phyloP scores from a whole-genome alignment of 2,113 vertebrate genomes.

The Rissa tridactyla region DNA sequence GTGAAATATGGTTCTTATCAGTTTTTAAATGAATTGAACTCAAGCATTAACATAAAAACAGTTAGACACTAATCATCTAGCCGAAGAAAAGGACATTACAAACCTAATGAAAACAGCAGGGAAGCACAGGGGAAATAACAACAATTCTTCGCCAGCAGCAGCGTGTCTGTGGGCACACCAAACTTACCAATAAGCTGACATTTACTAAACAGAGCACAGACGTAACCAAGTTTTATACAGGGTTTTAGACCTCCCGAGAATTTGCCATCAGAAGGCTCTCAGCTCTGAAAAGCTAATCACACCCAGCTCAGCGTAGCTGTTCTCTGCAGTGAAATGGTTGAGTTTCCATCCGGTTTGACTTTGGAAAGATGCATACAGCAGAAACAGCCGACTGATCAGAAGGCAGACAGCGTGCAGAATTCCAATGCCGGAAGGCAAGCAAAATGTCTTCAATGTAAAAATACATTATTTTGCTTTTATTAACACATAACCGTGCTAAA shows the following conservation, averaged over 20 bases:
- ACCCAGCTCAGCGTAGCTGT: neutral
- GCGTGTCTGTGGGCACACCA: neutral
- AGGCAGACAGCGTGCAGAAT: neutral
- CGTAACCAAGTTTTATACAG: neutral
- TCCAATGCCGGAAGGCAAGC: neutral
- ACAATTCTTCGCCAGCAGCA: neutral
- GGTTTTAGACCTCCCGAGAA: neutral
- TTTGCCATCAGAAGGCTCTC: neutral
- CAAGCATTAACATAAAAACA: constrained; percentile 54
- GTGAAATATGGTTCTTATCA: constrained; percentile 36
- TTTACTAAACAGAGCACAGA: neutral
- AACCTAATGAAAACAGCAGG: constrained; percentile 52
- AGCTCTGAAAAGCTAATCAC: neutral
- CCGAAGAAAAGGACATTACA: constrained; percentile 39
- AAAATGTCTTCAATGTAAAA: neutral
- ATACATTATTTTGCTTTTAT: neutral
- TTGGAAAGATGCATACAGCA: neutral
- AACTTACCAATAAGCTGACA: neutral
- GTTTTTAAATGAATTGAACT: constrained; percentile 38
- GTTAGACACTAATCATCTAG: constrained; percentile 55
- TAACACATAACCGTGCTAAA: neutral
- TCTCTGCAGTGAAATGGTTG: neutral
- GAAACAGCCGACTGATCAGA: neutral
- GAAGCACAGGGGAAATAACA: constrained; percentile 37
- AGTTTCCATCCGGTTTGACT: neutral